Percentiles rank a stretch among this genome's conserved stretches.
Evolutionary conservation across 2,888 invertebrate species (phyloP).

Genomic region (Psococerastis gibbosa): DNA sequence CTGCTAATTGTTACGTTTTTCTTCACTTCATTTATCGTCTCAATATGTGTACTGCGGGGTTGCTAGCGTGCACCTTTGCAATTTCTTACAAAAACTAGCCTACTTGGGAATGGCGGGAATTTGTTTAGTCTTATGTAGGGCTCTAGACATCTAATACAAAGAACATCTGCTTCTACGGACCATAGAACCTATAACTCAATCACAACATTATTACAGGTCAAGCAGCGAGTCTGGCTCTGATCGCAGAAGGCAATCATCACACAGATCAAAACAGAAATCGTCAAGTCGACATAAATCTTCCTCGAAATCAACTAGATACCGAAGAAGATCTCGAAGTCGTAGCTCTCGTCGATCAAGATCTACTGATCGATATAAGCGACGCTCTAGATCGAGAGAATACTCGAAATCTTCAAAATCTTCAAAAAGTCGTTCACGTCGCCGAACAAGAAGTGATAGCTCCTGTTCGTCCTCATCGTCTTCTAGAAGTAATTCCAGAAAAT

Average conservation of each 20-base stretch:
- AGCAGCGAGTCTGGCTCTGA: conserved; percentile 14
- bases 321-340: conserved; percentile 14
- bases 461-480: conserved; percentile 11
- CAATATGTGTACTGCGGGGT: too few relatives aligned
- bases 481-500: conserved; percentile 6
- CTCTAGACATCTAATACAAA: too few relatives aligned
- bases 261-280: background rate
- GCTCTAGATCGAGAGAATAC: conserved; percentile 11
- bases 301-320: conserved; percentile 12
- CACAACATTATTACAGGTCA: conserved; percentile 12
- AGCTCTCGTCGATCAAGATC: conserved; percentile 5
- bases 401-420: conserved; percentile 6
- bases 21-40: too few relatives aligned
- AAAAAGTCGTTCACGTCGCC: background rate
- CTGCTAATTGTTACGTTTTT: too few relatives aligned
- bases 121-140: background rate
- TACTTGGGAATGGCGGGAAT: background rate
- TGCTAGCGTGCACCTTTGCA: too few relatives aligned
- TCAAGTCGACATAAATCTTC: conserved; percentile 14
- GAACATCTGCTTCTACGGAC: too few relatives aligned
- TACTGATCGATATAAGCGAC: background rate
- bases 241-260: background rate
- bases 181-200: background rate
- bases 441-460: conserved; percentile 11
- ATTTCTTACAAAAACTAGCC: too few relatives aligned